Evolutionary conservation across 2,797 vertebrate species (phyloP).

Genomic region (Myripristis jacobus): DNA sequence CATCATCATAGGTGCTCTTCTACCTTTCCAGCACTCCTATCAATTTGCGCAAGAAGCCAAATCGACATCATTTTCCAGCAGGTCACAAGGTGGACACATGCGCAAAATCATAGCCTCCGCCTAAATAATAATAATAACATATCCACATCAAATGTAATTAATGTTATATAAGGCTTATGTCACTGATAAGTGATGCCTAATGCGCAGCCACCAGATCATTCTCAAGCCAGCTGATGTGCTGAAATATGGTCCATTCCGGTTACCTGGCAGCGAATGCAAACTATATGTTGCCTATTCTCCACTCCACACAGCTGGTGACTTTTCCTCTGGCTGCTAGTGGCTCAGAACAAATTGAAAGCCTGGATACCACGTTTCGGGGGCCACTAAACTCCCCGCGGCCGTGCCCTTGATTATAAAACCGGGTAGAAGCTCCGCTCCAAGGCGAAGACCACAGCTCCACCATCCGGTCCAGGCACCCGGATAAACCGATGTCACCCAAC

Average conservation of each 20-base stretch:
- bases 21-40: conserved; percentile 43
- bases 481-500: conserved; percentile 48
- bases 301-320: conserved; percentile 25
- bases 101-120: conserved; percentile 7
- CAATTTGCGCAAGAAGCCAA: conserved; percentile 39
- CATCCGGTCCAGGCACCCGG: conserved; percentile 56
- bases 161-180: conserved; percentile 76
- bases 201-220: conserved; percentile 65
- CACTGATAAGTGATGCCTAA: conserved; percentile 67
- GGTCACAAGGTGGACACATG: conserved; percentile 40
- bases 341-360: conserved; percentile 24
- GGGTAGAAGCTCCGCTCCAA: conserved; percentile 48
- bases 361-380: conserved; percentile 42
- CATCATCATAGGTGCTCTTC: conserved; percentile 53
- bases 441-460: conserved; percentile 51
- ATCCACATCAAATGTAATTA: conserved; percentile 58
- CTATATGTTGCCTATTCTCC: conserved; percentile 24
- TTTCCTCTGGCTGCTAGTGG: conserved; percentile 8
- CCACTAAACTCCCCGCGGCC: conserved; percentile 44
- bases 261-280: conserved; percentile 56
- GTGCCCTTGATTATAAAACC: conserved; percentile 75
- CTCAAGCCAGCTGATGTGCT: conserved; percentile 52
- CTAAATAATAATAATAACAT: conserved; percentile 30
- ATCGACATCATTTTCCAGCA: conserved; percentile 15
- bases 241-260: conserved; percentile 34